A percentile compares a stretch with the other conserved stretches of the same genome.
phyloP scores from a whole-genome alignment of 2,888 invertebrate genomes.

The Drosophila maculinotata region DNA sequence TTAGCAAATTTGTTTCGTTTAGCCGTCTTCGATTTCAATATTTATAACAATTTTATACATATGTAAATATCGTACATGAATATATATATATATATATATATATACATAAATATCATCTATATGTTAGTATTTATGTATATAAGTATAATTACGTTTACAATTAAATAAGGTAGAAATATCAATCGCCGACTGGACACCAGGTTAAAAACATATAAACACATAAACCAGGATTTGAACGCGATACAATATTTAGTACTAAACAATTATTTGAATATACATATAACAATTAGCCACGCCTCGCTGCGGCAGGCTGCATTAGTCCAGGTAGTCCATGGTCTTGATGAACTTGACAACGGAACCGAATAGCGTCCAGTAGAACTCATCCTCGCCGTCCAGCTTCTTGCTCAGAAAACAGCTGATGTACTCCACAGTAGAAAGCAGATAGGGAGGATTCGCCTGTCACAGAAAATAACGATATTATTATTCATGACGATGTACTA shows the following conservation, averaged over 20 bases:
- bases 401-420: constrained; percentile 96
- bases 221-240: constrained; percentile 24
- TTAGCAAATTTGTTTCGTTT: not conserved
- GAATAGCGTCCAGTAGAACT: constrained; percentile 99
- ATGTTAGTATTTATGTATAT: constrained; percentile 10
- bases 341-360: constrained; percentile 98
- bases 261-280: constrained; percentile 31
- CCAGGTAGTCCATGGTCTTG: constrained; percentile 92
- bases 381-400: constrained; percentile 94
- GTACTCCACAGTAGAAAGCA: constrained; percentile 98
- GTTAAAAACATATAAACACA: constrained; percentile 18
- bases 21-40: constrained; percentile 14
- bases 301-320: constrained; percentile 48
- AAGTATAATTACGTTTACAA: constrained; percentile 21
- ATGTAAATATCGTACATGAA: constrained; percentile 24
- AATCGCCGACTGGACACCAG: constrained; percentile 22
- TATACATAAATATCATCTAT: constrained; percentile 13
- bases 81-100: constrained; percentile 1
- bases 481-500: too few species aligned
- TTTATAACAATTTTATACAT: constrained; percentile 23
- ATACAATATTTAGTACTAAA: constrained; percentile 34
- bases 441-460: constrained; percentile 96
- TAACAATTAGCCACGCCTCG: constrained; percentile 13
- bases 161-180: constrained; percentile 24
- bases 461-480: constrained; percentile 42